Base-by-base conservation (phyloP, 37 sponge, comb jelly and placozoan species). In the Halisarca cf. caerulea region DNA sequence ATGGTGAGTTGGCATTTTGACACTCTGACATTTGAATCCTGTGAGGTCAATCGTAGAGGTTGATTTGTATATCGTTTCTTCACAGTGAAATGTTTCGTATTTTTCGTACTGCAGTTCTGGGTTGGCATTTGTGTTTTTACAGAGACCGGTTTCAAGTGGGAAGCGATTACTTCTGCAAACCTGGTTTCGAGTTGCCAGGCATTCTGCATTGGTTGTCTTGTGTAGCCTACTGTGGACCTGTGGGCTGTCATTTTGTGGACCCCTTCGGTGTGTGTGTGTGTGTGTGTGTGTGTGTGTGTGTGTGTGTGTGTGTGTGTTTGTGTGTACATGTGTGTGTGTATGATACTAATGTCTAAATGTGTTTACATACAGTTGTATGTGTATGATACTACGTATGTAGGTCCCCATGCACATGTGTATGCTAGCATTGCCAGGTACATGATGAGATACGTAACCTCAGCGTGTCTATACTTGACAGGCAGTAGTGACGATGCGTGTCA, bases 241-340 rank as follows among this genome's bases (percentile, higher is more conserved):
- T 0, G 96, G 97, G 2, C 80, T 97, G 42, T 58, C 83, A 7
- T 51, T 92, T 11, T 97, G 97, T 82, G 97, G 97, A 2, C 88
- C 97, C 0, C 74, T 97, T 6, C 55, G 93, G 77, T 71, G 23
- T 71, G 73, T 37, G 21, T 71, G 73, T 37, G 41, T 37, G 73
- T 71, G 40, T 71, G 64, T 62, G 64, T 27, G 64, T 62, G 64
- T 27, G 64, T 62, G 64, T 27, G 64, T 62, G 64, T 62, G 64
- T 62, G 64, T 62, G 25, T 62, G 64, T 27, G 30, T 62, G 64
- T 62, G 64, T 62, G 64, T 62, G 64, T 62, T 8, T 62, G 64
- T 62, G 64, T 62, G 25, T 62, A 27, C 64, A 62, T 62, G 64
- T 62, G 25, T 62, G 23, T 23, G 15, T 62, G 64, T 62, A 27